Conservation (phyloP, 2,888 invertebrate genomes). For the Melanophora roralis region DNA sequence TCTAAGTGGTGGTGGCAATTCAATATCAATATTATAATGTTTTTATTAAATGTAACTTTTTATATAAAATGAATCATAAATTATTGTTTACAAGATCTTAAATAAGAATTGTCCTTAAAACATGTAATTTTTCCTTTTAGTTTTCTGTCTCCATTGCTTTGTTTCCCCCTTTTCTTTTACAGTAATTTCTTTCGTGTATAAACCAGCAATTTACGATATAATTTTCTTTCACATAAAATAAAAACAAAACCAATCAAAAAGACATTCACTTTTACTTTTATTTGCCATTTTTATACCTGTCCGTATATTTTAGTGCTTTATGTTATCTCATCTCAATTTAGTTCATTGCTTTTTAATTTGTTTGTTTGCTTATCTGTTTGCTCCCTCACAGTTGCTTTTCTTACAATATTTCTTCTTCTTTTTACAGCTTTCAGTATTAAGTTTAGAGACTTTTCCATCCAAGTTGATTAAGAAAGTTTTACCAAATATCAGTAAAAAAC, state of each 20-base stretch:
- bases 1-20: too few species aligned
- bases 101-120: too few species aligned
- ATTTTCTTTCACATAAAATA: neutral
- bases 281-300: neutral
- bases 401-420: slow-evolving; percentile 30
- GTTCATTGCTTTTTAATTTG: slow-evolving; percentile 7
- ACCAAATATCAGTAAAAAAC: slow-evolving; percentile 69
- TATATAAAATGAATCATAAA: too few species aligned
- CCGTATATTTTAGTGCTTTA: slow-evolving; percentile 19
- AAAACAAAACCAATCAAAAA: slow-evolving; percentile 24
- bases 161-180: too few species aligned
- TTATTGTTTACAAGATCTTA: too few species aligned
- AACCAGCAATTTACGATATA: too few species aligned
- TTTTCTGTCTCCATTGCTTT: too few species aligned
- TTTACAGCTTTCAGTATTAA: slow-evolving; percentile 71
- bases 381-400: neutral
- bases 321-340: neutral
- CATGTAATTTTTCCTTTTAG: too few species aligned
- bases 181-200: too few species aligned
- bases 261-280: slow-evolving; percentile 39
- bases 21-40: too few species aligned
- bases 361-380: slow-evolving; percentile 1
- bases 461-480: slow-evolving; percentile 74
- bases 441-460: slow-evolving; percentile 75
- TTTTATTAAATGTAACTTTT: too few species aligned